Evolutionary conservation across 2,797 vertebrate genomes (phyloP), one percentile per base, ranked within the genome.

Genomic region (Thunnus albacares): DNA sequence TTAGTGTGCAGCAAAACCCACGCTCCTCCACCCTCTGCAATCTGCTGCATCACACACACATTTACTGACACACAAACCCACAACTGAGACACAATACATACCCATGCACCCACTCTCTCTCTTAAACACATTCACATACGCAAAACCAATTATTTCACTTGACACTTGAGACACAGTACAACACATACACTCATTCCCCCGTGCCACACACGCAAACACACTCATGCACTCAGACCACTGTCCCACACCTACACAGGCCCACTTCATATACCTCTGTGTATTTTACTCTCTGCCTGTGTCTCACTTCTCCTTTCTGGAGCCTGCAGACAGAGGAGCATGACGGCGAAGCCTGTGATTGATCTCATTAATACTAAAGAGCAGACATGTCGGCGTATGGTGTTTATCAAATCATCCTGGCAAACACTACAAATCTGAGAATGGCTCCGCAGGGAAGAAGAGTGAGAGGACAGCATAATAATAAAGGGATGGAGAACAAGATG

Each of bases 291-390:
- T 63, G 28, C 61, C 30, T 75, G 20, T 58, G 51, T 58, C 11
- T 53, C 51, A 58, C 33, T 77, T 18, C 10, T 58, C 49, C 45
- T 73, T 67, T 70, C 38, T 59, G 51, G 57, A 76, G 81, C 84
- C 76, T 49, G 64, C 5, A 28, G 79, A 89, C 82, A 87, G 72
- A 58, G 52, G 26, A 82, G 77, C 81, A 68, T 63, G 75, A 80
- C 79, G 77, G 51, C 6, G 30, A 73, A 64, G 58, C 74, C 83
- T 63, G 61, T 74, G 81, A 91, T 86, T 89, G 89, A 92, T 84
- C 84, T 92, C 80, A 87, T 91, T 92, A 92, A 86, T 88, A 84
- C 75, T 59, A 81, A 88, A 80, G 80, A 83, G 83, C 74, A 90
- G 89, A 89, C 81, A 88, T 90, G 76, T 81, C 8, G 35, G 77